phyloP scores from a whole-genome alignment of 2,888 invertebrate genomes.

The Patella ulyssiponensis region DNA sequence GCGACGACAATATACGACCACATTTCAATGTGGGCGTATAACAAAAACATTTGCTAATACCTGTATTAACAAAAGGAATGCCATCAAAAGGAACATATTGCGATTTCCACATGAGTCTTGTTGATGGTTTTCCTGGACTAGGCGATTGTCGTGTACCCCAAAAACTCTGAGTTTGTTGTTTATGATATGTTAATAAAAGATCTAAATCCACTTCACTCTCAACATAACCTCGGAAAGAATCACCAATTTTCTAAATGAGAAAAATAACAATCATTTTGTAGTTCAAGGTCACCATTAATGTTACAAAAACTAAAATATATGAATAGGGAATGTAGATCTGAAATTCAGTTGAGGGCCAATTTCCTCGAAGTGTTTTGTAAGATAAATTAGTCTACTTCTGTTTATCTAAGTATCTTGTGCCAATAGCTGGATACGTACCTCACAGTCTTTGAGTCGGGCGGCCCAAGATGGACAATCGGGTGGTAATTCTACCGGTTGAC shows the following conservation, averaged over 20 bases:
- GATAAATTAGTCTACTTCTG: too few relatives aligned
- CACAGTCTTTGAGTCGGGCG: slow-evolving; percentile 64
- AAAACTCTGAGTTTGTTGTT: slow-evolving; percentile 70
- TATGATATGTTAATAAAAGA: slow-evolving; percentile 70
- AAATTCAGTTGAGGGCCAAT: too few relatives aligned
- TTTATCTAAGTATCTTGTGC: too few relatives aligned
- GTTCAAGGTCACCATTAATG: background rate
- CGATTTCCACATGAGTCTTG: slow-evolving; percentile 72
- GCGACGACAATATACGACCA: too few relatives aligned
- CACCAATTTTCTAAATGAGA: slow-evolving; percentile 68
- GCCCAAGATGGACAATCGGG: slow-evolving; percentile 68
- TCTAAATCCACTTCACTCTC: slow-evolving; percentile 70
- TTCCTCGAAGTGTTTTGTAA: too few relatives aligned
- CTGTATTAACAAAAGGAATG: slow-evolving; percentile 71
- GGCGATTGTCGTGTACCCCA: slow-evolving; percentile 73
- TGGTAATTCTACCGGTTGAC: slow-evolving; percentile 47
- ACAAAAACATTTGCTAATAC: slow-evolving; percentile 39
- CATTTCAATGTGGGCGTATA: too few relatives aligned
- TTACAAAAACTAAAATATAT: background rate
- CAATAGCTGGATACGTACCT: slow-evolving; percentile 46
- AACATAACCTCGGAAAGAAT: slow-evolving; percentile 71
- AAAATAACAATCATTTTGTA: background rate
- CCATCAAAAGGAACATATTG: slow-evolving; percentile 73
- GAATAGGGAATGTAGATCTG: background rate
- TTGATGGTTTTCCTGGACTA: slow-evolving; percentile 67